Evolutionary conservation across 2,888 invertebrate genomes (phyloP).

Genomic region (Maniola hyperantus): DNA sequence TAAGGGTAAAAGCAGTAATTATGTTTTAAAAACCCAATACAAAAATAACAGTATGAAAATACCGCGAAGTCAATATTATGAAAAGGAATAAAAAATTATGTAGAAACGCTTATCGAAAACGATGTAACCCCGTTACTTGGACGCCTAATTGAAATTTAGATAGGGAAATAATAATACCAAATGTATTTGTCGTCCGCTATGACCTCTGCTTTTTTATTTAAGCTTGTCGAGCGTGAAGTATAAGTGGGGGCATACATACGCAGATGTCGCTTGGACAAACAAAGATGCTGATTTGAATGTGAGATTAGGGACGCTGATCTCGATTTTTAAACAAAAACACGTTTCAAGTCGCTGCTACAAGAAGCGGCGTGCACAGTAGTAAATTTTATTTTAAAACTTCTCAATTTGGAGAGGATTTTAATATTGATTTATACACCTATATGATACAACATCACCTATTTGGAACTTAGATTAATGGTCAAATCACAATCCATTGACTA

Average conservation of each 20-base stretch:
- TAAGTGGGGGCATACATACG: slow-evolving; percentile 68
- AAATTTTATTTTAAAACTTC: slow-evolving; percentile 18
- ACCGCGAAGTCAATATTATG: slow-evolving; percentile 7
- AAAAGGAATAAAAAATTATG: slow-evolving; percentile 58
- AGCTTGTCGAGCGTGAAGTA: slow-evolving; percentile 56
- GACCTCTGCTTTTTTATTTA: slow-evolving; percentile 70
- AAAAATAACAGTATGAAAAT: slow-evolving; percentile 19
- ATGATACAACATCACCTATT: neutral
- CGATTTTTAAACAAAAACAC: slow-evolving; percentile 66
- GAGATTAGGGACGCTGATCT: slow-evolving; percentile 67
- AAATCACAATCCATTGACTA: neutral
- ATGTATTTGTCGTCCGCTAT: slow-evolving; percentile 67
- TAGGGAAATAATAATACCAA: slow-evolving; percentile 72
- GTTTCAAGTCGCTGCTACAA: slow-evolving; percentile 44
- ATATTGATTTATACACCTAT: neutral
- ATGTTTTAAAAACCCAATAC: slow-evolving; percentile 12
- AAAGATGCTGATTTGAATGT: slow-evolving; percentile 74
- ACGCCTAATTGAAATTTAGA: slow-evolving; percentile 75
- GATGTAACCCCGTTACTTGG: slow-evolving; percentile 77
- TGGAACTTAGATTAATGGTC: neutral
- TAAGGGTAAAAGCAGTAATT: neutral
- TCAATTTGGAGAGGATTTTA: neutral
- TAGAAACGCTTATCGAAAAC: slow-evolving; percentile 66
- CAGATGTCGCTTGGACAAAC: slow-evolving; percentile 72
- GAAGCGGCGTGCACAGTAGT: slow-evolving; percentile 24